A percentile compares a stretch with the other conserved stretches of the same genome.
phyloP scores from a whole-genome alignment of 2,797 vertebrate genomes.

The Propithecus perrieri region DNA sequence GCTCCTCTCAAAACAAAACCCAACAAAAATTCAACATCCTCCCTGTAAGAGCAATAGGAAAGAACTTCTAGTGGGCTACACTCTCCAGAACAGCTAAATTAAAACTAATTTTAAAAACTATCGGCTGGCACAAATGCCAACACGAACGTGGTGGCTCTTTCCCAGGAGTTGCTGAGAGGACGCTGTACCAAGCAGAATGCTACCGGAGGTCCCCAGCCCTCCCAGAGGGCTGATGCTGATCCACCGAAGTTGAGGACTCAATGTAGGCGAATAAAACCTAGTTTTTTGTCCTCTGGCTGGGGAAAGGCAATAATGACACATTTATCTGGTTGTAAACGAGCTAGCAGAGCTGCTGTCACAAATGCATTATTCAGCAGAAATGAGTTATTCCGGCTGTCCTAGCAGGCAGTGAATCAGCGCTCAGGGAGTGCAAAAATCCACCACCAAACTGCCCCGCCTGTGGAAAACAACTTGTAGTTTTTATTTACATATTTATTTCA shows the following conservation, averaged over 20 bases:
- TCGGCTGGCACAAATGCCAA: not conserved
- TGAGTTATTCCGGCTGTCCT: not conserved
- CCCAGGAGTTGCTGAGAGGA: not conserved
- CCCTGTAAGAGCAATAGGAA: not conserved
- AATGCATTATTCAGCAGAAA: constrained; percentile 50
- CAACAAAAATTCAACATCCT: not conserved
- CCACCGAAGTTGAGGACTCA: not conserved
- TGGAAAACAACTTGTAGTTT: not conserved
- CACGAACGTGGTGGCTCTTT: not conserved
- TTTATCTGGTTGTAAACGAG: not conserved
- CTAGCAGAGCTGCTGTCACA: not conserved
- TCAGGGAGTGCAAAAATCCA: not conserved
- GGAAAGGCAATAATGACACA: not conserved
- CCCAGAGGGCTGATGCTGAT: not conserved
- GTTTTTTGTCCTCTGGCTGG: not conserved
- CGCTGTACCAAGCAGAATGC: not conserved
- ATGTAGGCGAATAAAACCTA: constrained; percentile 18
- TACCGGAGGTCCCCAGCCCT: not conserved
- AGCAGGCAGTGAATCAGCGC: not conserved
- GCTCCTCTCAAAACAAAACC: not conserved
- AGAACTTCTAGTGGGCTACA: not conserved
- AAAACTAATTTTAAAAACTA: not conserved
- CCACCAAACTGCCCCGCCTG: not conserved
- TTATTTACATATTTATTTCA: not conserved
- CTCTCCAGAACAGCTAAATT: not conserved